Conservation (phyloP, 2,888 invertebrate genomes). For the Lordiphosa andalusiaca region DNA sequence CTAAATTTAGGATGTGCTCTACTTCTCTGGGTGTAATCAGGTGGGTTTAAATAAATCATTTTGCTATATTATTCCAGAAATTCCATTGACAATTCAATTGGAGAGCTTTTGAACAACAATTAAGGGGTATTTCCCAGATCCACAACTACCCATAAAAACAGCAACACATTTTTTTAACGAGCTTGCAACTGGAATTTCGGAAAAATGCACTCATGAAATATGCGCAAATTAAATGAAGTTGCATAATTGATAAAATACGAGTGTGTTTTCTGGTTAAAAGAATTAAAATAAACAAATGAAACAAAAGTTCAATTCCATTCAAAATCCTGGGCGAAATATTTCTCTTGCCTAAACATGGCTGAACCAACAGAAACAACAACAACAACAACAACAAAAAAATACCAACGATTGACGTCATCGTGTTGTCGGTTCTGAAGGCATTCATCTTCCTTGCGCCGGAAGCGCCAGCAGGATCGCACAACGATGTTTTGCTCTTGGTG, state of each 20-base stretch:
- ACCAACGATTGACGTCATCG: constrained; percentile 74
- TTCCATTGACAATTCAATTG: too few species aligned
- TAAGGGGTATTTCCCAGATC: too few species aligned
- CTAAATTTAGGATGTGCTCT: too few species aligned
- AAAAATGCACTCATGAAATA: constrained; percentile 58
- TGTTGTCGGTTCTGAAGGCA: constrained; percentile 75
- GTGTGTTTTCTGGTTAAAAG: constrained; percentile 3
- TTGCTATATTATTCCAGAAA: too few species aligned
- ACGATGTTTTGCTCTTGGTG: constrained; percentile 42
- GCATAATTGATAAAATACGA: constrained; percentile 61
- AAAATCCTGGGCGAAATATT: background rate
- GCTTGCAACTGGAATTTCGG: constrained; percentile 40
- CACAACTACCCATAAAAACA: too few species aligned
- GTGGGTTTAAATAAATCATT: too few species aligned
- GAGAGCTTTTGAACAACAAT: too few species aligned
- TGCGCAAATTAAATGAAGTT: constrained; percentile 68
- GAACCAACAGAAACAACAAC: background rate
- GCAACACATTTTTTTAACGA: too few species aligned
- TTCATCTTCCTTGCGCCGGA: constrained; percentile 79
- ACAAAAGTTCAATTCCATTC: background rate
- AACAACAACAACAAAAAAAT: constrained; percentile 39
- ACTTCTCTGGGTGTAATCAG: too few species aligned
- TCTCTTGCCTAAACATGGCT: too few species aligned
- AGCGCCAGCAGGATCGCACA: constrained; percentile 48
- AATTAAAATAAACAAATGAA: constrained; percentile 6